Evolutionary conservation across 2,888 invertebrate species (phyloP), one percentile per base, ranked within the genome.

Genomic region (Epistrophella euchroma): DNA sequence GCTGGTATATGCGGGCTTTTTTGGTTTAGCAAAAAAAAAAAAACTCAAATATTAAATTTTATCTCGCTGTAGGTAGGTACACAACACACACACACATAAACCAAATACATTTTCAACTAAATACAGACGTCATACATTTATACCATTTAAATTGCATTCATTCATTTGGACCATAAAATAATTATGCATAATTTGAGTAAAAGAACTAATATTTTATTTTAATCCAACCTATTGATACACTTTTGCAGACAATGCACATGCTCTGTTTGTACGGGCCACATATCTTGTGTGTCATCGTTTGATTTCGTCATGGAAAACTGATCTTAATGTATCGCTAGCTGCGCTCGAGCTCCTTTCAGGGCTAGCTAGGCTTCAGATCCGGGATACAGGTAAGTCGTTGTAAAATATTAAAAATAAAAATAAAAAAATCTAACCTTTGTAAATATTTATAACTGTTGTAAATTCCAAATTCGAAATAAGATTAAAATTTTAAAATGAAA

Each of bases 261-360:
- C 97, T 2, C 92, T 99, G 87, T 98, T 98, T 90, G 97, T 98
- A 0, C 95, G 97, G 81, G 97, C 98, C 9, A 98, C 98, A 0
- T 98, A 98, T 91, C 94, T 98, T 89, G 98, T 98, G 45, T 99
- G 98, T 91, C 98, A 98, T 92, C 96, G 98, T 25, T 94, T 99
- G 80, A 98, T 98, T 91, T 98, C 98, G 0, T 97, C 98, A 0
- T 99, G 98, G 98, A 98, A 98, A 93, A 96, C 97, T 0, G 98
- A 99, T 92, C 93, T 98, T 82, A 98, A 98, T 91, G 97, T 98
- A 47, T 98, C 98, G 0, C 93, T 99, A 75, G 98, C 98, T 0
- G 98, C 98, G 0, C 93, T 99, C 86, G 99, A 99, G 92, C 94
- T 98, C 72, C 94, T 99, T 0, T 96, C 97, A 7, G 98, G 98